These are phyloP conservation scores for Ptychobarbus kaznakovi DNA, from an alignment of 2,797 vertebrate species.

Conservation along the genomic window DNA sequence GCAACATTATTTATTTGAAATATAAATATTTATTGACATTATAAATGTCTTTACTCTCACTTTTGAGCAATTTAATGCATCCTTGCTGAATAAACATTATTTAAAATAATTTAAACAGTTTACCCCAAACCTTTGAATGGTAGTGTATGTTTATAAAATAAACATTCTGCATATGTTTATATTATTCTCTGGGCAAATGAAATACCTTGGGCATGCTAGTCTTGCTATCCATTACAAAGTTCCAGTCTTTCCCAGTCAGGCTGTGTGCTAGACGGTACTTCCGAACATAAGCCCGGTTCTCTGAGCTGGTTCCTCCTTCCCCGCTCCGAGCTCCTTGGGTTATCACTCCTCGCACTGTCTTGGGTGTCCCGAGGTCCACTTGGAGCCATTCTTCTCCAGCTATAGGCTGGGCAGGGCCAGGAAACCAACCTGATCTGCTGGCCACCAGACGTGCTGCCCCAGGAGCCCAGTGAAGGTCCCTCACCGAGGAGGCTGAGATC, in stretches of 20 bases:
- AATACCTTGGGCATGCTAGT: conserved; percentile 90
- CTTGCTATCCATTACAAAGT: conserved; percentile 88
- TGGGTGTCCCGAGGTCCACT: conserved; percentile 87
- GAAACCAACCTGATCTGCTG: conserved; percentile 95
- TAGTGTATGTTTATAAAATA: not conserved
- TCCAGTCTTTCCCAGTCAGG: conserved; percentile 89
- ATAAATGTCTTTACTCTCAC: too few relatives aligned
- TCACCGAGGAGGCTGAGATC: conserved; percentile 91
- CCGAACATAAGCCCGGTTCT: conserved; percentile 92
- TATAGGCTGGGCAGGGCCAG: conserved; percentile 83
- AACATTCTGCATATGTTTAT: not conserved
- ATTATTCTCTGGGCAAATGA: not conserved
- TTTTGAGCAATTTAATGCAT: not conserved
- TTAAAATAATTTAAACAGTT: not conserved
- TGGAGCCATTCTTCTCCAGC: conserved; percentile 95
- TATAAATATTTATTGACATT: too few relatives aligned
- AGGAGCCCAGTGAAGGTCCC: conserved; percentile 91
- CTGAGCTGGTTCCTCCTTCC: conserved; percentile 82
- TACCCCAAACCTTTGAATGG: not conserved
- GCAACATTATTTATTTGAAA: too few relatives aligned
- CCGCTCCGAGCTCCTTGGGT: conserved; percentile 93
- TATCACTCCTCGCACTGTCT: conserved; percentile 88
- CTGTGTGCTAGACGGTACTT: conserved; percentile 95
- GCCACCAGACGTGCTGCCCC: conserved; percentile 89
- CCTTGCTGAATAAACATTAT: not conserved